A percentile compares a stretch with the other conserved stretches of the same genome.
Conservation (phyloP, 2,888 invertebrate genomes). For the Frankliniella fusca region DNA sequence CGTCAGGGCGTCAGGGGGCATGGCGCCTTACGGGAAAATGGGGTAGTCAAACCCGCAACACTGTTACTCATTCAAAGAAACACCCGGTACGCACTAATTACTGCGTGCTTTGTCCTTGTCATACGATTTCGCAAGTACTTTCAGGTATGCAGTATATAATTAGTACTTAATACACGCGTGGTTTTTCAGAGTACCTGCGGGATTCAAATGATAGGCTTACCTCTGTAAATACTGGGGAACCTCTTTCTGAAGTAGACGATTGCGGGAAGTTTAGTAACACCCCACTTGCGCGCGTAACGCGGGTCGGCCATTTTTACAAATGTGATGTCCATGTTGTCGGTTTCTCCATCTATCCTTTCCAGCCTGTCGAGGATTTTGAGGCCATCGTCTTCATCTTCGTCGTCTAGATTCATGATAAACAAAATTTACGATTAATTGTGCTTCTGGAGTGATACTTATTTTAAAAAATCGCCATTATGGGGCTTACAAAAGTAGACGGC, state of each 20-base stretch:
- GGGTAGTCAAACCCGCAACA: no score
- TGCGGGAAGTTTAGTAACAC: slow-evolving; percentile 83
- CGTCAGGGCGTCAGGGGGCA: no score
- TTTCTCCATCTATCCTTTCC: slow-evolving; percentile 92
- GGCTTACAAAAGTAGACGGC: slow-evolving; percentile 92
- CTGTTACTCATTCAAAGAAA: no score
- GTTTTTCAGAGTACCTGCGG: no score
- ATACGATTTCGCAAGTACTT: no score
- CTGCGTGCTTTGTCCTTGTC: no score
- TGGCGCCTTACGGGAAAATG: no score
- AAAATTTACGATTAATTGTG: not conserved
- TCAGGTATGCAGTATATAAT: no score
- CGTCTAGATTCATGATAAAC: slow-evolving; percentile 56
- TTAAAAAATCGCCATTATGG: not conserved
- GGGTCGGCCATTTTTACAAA: slow-evolving; percentile 92
- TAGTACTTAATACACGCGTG: no score
- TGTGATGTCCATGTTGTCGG: slow-evolving; percentile 88
- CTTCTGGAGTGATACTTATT: not conserved
- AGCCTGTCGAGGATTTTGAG: slow-evolving; percentile 76
- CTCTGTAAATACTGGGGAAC: slow-evolving; percentile 90
- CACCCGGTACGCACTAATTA: no score
- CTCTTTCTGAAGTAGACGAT: slow-evolving; percentile 87
- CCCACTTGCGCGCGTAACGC: slow-evolving; percentile 89
- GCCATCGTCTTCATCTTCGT: slow-evolving; percentile 74
- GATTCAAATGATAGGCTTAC: slow-evolving; percentile 52